Base-by-base conservation (phyloP, 2,797 vertebrate genomes). In the Chelidonichthys spinosus region DNA sequence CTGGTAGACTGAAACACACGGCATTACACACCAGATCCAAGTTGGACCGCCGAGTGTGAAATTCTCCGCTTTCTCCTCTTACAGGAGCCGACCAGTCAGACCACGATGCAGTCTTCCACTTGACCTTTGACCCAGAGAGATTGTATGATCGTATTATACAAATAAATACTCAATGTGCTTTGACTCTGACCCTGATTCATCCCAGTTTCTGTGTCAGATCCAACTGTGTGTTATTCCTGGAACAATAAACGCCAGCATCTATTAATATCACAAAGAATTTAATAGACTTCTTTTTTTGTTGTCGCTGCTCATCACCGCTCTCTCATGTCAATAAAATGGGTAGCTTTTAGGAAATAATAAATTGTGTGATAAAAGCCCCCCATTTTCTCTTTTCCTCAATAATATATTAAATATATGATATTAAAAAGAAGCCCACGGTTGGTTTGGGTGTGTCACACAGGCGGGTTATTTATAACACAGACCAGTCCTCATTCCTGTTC, bases 391-490 rank as follows among this genome's bases (percentile, higher is more conserved):
- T 61, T 62, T 49, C 5, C 49, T 43, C 69, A 25, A 72, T 25
- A 14, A 2, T 9, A 44, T 69, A 25, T 25, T 25, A 25, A 25
- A 25, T 70, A 47, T 1, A 37, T 7, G 14, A 32, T 42, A 25
- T 25, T 25, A 25, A 25, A 25, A 25, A 25, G 8, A 49, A 59
- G 35, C n/a, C 0, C 15, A 14, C 69, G 35, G 36, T 71, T 35
- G 50, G 47, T 68, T 47, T 40, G 76, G 58, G 56, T 82, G 72
- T 71, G 67, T 39, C 76, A 76, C 76, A 71, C 64, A 65, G 43
- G 46, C 50, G 53, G 74, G 62, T 89, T 94, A 94, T 93, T 94
- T 92, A 92, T 93, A 93, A 78, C 82, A 77, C 87, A 87, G 83
- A 61, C 69, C 71, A 56, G 59, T 35, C 39, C 60, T 72, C 85